phyloP scores from a whole-genome alignment of 2,888 invertebrate species.

The Dorcus hopei region DNA sequence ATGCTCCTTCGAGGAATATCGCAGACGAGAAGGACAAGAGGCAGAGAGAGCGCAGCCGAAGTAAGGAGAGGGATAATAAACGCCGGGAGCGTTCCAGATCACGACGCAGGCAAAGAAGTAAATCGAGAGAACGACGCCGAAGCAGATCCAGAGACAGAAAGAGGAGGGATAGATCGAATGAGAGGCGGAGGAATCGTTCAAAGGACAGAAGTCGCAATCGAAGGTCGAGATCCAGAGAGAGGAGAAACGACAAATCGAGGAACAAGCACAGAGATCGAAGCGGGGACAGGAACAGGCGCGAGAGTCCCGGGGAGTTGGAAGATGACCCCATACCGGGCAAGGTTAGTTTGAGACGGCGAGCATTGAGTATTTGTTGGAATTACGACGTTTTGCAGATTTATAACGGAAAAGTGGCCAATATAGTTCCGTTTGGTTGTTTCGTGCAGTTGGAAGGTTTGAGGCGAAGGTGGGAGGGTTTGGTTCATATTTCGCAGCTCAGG shows the following conservation, averaged over 20 bases:
- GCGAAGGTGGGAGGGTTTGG: conserved; percentile 90
- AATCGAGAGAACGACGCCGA: conserved; percentile 18
- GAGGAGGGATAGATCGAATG: neutral
- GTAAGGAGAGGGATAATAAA: conserved; percentile 33
- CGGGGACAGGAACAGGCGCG: conserved; percentile 28
- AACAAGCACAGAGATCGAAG: conserved; percentile 32
- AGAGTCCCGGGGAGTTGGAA: conserved; percentile 56
- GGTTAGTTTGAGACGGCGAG: conserved; percentile 40
- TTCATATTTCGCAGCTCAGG: conserved; percentile 93
- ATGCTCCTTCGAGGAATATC: conserved; percentile 63
- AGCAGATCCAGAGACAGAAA: conserved; percentile 13
- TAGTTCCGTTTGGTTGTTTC: conserved; percentile 98
- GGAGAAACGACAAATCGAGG: conserved; percentile 24
- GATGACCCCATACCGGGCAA: conserved; percentile 78
- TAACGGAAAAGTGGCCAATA: conserved; percentile 89
- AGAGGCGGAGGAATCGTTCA: neutral
- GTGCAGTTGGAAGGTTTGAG: conserved; percentile 90
- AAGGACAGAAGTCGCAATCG: conserved; percentile 1
- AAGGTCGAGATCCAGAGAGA: conserved; percentile 14
- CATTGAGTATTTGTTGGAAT: neutral
- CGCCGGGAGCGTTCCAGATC: conserved; percentile 42
- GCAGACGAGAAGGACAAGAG: conserved; percentile 22
- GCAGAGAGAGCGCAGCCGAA: conserved; percentile 16
- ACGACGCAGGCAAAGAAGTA: conserved; percentile 24
- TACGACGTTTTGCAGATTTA: conserved; percentile 65